These are phyloP conservation scores for Ennomos fuscantarius DNA, from an alignment of 2,888 invertebrate genomes.

Conservation along the genomic window DNA sequence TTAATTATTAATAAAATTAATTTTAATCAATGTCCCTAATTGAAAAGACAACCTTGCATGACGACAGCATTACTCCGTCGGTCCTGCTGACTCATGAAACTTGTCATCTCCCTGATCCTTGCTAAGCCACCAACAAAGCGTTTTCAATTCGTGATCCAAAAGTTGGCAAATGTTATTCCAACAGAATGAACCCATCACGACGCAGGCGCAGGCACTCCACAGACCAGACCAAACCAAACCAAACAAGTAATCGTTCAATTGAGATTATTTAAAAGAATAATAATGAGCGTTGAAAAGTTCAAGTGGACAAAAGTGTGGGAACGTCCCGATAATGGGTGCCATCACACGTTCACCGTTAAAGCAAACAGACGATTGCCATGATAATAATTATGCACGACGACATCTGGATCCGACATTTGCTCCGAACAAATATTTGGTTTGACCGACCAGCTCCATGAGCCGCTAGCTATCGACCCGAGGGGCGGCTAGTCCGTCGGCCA, in stretches of 20 bases:
- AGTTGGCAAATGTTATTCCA: slow-evolving; percentile 1
- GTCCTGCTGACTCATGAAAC: too few relatives aligned
- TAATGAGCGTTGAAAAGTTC: slow-evolving; percentile 9
- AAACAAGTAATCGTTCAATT: slow-evolving; percentile 9
- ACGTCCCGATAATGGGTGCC: slow-evolving; percentile 7
- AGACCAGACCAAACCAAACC: slow-evolving; percentile 11
- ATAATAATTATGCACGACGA: slow-evolving; percentile 13
- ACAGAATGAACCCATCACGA: slow-evolving; percentile 9
- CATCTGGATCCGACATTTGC: slow-evolving; percentile 9
- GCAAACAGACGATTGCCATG: slow-evolving; percentile 9
- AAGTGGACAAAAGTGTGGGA: slow-evolving; percentile 14
- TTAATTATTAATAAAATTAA: not conserved
- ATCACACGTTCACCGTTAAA: slow-evolving; percentile 14
- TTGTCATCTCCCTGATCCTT: too few relatives aligned
- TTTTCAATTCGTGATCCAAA: not conserved
- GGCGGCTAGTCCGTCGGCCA: too few relatives aligned
- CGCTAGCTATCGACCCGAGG: too few relatives aligned
- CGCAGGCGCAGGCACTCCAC: not conserved
- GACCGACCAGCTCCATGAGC: not conserved
- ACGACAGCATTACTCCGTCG: too few relatives aligned
- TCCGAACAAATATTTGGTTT: slow-evolving; percentile 5
- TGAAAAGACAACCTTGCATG: too few relatives aligned
- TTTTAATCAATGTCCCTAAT: too few relatives aligned
- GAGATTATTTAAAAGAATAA: slow-evolving; percentile 12
- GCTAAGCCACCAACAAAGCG: too few relatives aligned